phyloP scores from a whole-genome alignment of 2,113 vertebrate genomes.

The Reinhardtius hippoglossoides region DNA sequence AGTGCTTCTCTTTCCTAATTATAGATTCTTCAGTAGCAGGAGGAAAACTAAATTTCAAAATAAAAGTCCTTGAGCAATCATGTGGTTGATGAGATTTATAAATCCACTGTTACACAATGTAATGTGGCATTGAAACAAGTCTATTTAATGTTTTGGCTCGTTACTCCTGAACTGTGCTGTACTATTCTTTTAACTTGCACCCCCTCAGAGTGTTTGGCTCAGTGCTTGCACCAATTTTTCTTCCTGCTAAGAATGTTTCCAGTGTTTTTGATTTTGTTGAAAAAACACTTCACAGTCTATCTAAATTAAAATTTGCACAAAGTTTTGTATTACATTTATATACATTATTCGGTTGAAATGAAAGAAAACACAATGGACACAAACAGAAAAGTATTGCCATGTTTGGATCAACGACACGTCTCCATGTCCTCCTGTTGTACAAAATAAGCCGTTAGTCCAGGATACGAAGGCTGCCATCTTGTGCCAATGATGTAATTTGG shows the following conservation, averaged over 20 bases:
- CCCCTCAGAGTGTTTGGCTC: background rate
- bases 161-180: constrained; percentile 1
- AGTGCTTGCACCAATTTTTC: background rate
- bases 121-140: background rate
- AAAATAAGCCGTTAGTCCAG: no score
- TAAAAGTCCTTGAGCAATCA: background rate
- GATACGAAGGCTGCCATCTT: no score
- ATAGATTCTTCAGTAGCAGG: background rate
- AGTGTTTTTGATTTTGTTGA: constrained; percentile 10
- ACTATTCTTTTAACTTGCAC: background rate
- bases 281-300: background rate
- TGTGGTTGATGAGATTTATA: background rate
- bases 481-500: no score
- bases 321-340: background rate
- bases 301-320: background rate
- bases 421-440: no score
- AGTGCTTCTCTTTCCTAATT: background rate
- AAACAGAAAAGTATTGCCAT: no score
- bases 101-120: background rate
- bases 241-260: constrained; percentile 17
- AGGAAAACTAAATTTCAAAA: background rate
- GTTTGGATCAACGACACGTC: no score
- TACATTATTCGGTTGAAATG: background rate
- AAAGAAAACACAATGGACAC: background rate
- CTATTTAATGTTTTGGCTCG: constrained; percentile 5